phyloP scores from a whole-genome alignment of 2,113 vertebrate species.

The Sitta europaea region DNA sequence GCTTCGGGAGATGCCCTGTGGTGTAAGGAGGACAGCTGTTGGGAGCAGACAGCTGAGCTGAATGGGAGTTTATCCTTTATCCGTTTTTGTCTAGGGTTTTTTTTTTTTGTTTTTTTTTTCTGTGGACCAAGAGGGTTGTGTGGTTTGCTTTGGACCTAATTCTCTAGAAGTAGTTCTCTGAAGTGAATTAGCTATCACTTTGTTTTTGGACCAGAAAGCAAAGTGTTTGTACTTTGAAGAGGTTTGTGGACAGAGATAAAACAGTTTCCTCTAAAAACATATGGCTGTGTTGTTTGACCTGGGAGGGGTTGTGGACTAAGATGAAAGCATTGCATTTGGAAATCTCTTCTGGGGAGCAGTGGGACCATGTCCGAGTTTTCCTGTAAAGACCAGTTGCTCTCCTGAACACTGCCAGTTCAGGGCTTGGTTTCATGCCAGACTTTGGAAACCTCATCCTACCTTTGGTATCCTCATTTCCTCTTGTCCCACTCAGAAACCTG shows the following conservation, averaged over 20 bases:
- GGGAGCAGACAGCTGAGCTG: background rate
- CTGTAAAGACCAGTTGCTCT: background rate
- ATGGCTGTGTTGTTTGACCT: conserved; percentile 1
- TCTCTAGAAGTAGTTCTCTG: background rate
- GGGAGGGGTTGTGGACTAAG: conserved; percentile 1
- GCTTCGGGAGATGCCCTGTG: background rate
- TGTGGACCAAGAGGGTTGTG: background rate
- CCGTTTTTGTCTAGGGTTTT: background rate
- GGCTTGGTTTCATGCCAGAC: background rate
- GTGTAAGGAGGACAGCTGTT: background rate
- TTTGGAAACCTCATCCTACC: background rate
- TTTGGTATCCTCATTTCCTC: background rate
- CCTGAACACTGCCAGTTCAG: background rate
- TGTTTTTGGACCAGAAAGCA: background rate
- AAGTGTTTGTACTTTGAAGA: conserved; percentile 29
- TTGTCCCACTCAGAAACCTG: background rate
- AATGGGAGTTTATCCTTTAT: background rate
- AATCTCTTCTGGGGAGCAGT: background rate
- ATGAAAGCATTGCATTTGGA: background rate
- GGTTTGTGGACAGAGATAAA: conserved; percentile 48
- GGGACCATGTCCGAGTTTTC: background rate
- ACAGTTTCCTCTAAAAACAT: conserved; percentile 44
- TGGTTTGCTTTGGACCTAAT: conserved; percentile 23
- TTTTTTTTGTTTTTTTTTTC: background rate
- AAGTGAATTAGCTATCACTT: background rate